phyloP scores from a whole-genome alignment of 2,113 vertebrate genomes.

The Oryzias melastigma region DNA sequence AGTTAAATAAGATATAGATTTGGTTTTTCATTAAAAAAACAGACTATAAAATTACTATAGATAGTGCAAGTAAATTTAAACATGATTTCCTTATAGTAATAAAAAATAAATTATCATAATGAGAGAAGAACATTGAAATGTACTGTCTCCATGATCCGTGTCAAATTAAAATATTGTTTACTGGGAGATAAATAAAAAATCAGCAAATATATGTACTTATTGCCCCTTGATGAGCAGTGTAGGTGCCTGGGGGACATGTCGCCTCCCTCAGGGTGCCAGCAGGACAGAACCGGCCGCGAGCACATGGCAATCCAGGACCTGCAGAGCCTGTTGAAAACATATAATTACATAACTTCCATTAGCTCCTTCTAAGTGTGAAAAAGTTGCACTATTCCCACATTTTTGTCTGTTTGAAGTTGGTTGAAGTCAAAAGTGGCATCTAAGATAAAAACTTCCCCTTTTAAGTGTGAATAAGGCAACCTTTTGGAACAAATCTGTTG shows the following conservation, averaged over 20 bases:
- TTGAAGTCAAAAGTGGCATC: neutral
- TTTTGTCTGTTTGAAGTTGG: too few relatives aligned
- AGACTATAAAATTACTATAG: neutral
- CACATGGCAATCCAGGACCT: slow-evolving; percentile 78
- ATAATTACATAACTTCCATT: neutral
- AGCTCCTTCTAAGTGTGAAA: too few relatives aligned
- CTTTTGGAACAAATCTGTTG: slow-evolving; percentile 1
- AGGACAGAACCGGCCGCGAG: slow-evolving; percentile 81
- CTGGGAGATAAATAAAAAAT: slow-evolving; percentile 1
- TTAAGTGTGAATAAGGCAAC: neutral
- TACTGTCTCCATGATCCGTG: too few relatives aligned
- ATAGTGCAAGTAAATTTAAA: neutral
- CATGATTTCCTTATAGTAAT: too few relatives aligned
- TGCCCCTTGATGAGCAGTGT: slow-evolving; percentile 80
- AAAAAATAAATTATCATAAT: too few relatives aligned
- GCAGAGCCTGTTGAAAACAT: slow-evolving; percentile 68
- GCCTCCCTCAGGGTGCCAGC: slow-evolving; percentile 77
- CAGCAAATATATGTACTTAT: slow-evolving; percentile 63
- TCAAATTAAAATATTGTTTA: neutral
- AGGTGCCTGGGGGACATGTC: slow-evolving; percentile 79
- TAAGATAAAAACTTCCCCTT: slow-evolving; percentile 2
- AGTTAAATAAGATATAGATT: slow-evolving; percentile 4
- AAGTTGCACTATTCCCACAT: too few relatives aligned
- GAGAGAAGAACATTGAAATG: too few relatives aligned
- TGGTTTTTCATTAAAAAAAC: too few relatives aligned